Base-by-base conservation (phyloP, 2,113 vertebrate genomes). In the Eurypyga helias region DNA sequence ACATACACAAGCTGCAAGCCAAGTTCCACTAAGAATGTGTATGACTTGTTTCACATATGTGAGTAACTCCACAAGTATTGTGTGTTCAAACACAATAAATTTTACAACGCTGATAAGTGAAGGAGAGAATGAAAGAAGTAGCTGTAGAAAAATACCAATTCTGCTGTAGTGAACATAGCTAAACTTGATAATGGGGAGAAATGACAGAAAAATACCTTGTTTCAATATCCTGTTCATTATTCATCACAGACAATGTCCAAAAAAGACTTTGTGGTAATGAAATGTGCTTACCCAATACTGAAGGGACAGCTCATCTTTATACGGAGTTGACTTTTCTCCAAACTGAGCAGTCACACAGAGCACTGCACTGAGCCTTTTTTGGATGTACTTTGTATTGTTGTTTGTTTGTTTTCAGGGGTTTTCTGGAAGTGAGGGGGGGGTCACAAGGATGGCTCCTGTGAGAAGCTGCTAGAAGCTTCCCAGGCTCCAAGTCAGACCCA, bases 221-320 rank as follows among this genome's bases (percentile, higher is more conserved):
- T 96, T 96, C 87, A 77, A 64, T 93, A 60, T 95, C 62, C 69
- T 86, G 82, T 82, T 96, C 82, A 96, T 96, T 96, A 96, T 94
- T 96, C 91, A 96, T 80, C 48, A 90, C 6, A 29, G 92, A 91
- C 67, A 96, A 95, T 81, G 77, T 46, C 77, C 92, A 89, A 84
- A 96, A 97, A 86, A 89, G 67, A 38, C 41, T 93, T 36, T 46
- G 92, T 26, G n/a, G 61, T 48, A 96, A 69, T 78, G 45, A 90
- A 93, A 83, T 69, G 61, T 70, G 67, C 57, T 91, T 33, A 29
- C 46, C 87, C 76, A 93, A 96, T 94, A 85, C 36, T 2, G 1
- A 91, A 84, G 57, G 31, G 92, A 90, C 24, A 78, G 77, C 62
- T 87, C 93, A 83, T 91, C 51, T 83, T 64, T 58, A 11, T 58